A percentile compares a stretch with the other conserved stretches of the same genome.
These are phyloP conservation scores for Hypomesus transpacificus DNA, from an alignment of 2,113 vertebrate genomes.

Conservation along the genomic window DNA sequence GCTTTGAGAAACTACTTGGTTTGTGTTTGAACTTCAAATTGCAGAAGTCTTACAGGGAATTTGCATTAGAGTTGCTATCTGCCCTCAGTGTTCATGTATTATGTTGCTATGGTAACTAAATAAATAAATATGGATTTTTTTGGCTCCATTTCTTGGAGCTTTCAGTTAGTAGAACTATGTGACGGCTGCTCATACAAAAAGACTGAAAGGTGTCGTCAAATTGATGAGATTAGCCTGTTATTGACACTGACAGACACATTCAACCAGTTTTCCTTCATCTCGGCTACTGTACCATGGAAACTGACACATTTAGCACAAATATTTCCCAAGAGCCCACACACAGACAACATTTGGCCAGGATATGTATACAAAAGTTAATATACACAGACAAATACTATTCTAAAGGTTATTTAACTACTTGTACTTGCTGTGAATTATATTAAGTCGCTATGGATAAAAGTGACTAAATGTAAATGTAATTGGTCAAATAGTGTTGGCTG, in stretches of 20 bases:
- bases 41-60: conserved; percentile 41
- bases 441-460: no score
- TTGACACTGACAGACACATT: no score
- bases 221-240: no score
- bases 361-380: conserved; percentile 47
- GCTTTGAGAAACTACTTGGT: conserved; percentile 22
- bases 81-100: conserved; percentile 31
- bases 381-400: conserved; percentile 52
- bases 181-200: no score
- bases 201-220: no score
- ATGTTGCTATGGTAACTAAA: conserved; percentile 54
- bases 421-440: no score
- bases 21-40: conserved; percentile 50
- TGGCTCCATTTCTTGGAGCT: conserved; percentile 33
- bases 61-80: conserved; percentile 38
- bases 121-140: conserved; percentile 52
- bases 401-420: background rate
- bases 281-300: no score
- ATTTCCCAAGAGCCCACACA: conserved; percentile 49
- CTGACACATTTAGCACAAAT: background rate
- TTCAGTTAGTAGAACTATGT: conserved; percentile 9
- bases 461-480: conserved; percentile 5
- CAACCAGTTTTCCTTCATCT: no score
- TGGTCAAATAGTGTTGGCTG: conserved; percentile 45
- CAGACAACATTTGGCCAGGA: conserved; percentile 48